Evolutionary conservation across 1,140 invertebrate genomes (phyloP).

Genomic region (Zelostemma sp.): DNA sequence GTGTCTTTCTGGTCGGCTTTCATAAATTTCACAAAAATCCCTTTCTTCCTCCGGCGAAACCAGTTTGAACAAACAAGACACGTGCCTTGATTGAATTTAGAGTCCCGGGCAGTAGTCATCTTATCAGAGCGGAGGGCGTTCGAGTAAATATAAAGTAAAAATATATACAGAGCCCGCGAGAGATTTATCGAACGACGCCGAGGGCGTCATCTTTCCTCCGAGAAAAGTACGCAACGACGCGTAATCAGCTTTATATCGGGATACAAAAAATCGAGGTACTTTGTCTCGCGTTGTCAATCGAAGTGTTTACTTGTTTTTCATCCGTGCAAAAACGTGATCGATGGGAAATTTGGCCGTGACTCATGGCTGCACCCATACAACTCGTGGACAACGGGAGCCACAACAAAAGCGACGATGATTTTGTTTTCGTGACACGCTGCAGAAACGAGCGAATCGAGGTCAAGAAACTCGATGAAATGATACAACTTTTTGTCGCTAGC

Average conservation of each 20-base stretch:
- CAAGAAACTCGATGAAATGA: too few relatives aligned
- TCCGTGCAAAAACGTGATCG: too few relatives aligned
- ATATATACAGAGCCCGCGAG: conserved; percentile 7
- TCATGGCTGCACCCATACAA: background rate
- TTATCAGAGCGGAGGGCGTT: conserved; percentile 38
- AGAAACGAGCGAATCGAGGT: background rate
- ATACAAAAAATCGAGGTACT: too few relatives aligned
- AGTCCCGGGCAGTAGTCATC: conserved; percentile 13
- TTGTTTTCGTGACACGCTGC: background rate
- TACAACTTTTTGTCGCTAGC: too few relatives aligned
- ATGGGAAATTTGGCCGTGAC: conserved; percentile 6
- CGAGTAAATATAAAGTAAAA: conserved; percentile 40
- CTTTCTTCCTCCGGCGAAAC: conserved; percentile 21
- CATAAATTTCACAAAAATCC: conserved; percentile 33
- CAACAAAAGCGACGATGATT: background rate
- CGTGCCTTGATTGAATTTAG: conserved; percentile 34
- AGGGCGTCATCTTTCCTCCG: background rate
- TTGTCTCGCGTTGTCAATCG: too few relatives aligned
- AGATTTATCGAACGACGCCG: conserved; percentile 29
- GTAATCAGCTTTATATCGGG: too few relatives aligned
- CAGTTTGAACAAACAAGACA: conserved; percentile 30
- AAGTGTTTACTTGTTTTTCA: too few relatives aligned
- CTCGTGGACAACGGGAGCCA: background rate
- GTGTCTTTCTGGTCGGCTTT: conserved; percentile 12
- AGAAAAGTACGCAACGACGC: background rate